These are phyloP conservation scores for Parnassius orleans DNA, from an alignment of 2,888 invertebrate genomes.

Conservation along the genomic window DNA sequence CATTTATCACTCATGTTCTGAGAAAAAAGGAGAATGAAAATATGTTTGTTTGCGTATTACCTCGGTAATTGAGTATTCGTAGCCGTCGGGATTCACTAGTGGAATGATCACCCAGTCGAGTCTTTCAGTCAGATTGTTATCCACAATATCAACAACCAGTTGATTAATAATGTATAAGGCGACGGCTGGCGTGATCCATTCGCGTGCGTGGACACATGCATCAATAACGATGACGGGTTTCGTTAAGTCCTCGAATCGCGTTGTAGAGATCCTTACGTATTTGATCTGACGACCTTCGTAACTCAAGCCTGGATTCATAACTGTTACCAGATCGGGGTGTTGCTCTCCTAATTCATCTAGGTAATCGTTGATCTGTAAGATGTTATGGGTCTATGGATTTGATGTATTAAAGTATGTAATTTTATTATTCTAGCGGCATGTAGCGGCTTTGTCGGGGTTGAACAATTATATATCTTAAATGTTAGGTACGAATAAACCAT, in stretches of 20 bases:
- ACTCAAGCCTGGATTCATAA: conserved; percentile 79
- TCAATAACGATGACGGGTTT: conserved; percentile 83
- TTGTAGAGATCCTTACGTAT: conserved; percentile 81
- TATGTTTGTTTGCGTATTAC: conserved; percentile 42
- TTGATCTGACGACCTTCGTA: conserved; percentile 82
- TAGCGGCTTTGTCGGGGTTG: no score
- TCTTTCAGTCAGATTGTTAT: conserved; percentile 70
- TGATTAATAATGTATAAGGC: conserved; percentile 85
- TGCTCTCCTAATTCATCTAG: conserved; percentile 59
- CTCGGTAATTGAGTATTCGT: conserved; percentile 81
- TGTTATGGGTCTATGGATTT: not conserved
- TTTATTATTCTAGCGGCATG: no score
- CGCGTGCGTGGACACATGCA: conserved; percentile 84
- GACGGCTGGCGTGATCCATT: conserved; percentile 87
- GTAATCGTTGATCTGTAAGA: conserved; percentile 74
- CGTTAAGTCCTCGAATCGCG: conserved; percentile 57
- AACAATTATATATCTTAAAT: no score
- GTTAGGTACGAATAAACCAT: no score
- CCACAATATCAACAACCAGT: conserved; percentile 79
- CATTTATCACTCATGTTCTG: no score
- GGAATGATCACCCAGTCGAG: conserved; percentile 87
- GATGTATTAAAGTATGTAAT: no score
- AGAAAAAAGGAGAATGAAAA: no score
- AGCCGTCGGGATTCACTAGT: conserved; percentile 87
- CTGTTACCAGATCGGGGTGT: conserved; percentile 73